Conservation (phyloP, 2,797 vertebrate genomes). For the Echiichthys vipera region DNA sequence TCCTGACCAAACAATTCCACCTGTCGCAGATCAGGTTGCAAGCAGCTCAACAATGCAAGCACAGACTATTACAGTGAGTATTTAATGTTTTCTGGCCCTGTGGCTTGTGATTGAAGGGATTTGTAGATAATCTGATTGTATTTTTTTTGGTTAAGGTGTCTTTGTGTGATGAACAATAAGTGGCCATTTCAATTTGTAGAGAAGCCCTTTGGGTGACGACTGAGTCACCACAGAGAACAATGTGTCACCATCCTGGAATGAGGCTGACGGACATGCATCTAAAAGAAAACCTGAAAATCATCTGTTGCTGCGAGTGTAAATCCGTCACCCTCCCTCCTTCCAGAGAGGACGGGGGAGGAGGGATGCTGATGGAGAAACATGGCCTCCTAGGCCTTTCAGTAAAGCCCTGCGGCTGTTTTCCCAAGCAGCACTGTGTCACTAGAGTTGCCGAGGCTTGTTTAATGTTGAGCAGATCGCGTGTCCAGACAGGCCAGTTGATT, state of each 20-base stretch:
- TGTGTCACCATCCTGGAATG: constrained; percentile 54
- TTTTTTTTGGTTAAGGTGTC: constrained; percentile 21
- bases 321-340: constrained; percentile 22
- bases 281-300: constrained; percentile 36
- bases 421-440: constrained; percentile 58
- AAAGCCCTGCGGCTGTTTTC: constrained; percentile 69
- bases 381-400: constrained; percentile 36
- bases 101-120: constrained; percentile 20
- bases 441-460: constrained; percentile 70
- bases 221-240: constrained; percentile 18
- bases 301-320: constrained; percentile 25
- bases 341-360: constrained; percentile 19
- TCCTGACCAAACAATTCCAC: constrained; percentile 76
- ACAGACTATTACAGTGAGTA: constrained; percentile 24
- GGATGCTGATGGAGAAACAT: constrained; percentile 34
- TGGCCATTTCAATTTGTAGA: background rate
- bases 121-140: constrained; percentile 19
- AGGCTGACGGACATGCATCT: constrained; percentile 25
- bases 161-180: constrained; percentile 7
- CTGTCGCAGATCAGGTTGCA: constrained; percentile 70
- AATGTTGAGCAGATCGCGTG: constrained; percentile 62
- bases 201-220: background rate
- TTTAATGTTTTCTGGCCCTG: constrained; percentile 24
- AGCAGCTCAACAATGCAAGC: constrained; percentile 38
- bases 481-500: constrained; percentile 80